These are phyloP conservation scores for Cephus spinipes DNA, from an alignment of 2,888 invertebrate species.

Conservation along the genomic window DNA sequence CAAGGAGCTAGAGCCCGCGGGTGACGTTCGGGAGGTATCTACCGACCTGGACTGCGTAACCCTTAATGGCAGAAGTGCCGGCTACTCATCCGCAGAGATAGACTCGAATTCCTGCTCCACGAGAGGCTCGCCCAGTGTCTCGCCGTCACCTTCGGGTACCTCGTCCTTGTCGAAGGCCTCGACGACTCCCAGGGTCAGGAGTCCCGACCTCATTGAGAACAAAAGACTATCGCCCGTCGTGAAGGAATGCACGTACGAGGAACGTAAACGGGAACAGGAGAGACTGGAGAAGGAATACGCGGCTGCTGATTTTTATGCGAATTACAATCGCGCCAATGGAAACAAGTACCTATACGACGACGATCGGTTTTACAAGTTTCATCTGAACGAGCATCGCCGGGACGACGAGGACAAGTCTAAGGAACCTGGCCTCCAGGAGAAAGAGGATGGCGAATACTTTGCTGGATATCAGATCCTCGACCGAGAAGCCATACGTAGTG, in stretches of 20 bases:
- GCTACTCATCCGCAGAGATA: constrained; percentile 27
- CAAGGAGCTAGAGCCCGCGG: background rate
- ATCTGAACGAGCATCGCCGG: constrained; percentile 77
- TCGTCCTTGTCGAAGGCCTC: constrained; percentile 50
- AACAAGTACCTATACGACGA: constrained; percentile 76
- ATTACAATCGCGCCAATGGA: constrained; percentile 63
- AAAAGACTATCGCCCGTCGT: constrained; percentile 66
- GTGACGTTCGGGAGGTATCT: background rate
- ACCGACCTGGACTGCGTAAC: background rate
- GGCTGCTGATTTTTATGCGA: constrained; percentile 40
- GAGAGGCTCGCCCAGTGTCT: constrained; percentile 31
- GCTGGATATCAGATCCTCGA: constrained; percentile 82
- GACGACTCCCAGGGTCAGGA: constrained; percentile 50
- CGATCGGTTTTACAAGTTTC: constrained; percentile 86
- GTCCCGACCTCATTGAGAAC: constrained; percentile 35
- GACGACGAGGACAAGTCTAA: constrained; percentile 67
- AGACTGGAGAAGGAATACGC: constrained; percentile 45
- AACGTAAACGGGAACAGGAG: constrained; percentile 71
- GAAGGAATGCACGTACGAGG: constrained; percentile 78
- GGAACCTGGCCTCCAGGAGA: constrained; percentile 47
- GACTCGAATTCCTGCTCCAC: constrained; percentile 15
- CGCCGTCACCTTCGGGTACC: constrained; percentile 35
- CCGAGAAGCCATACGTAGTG: constrained; percentile 87
- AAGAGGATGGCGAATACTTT: constrained; percentile 76
- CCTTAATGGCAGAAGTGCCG: constrained; percentile 13